These are phyloP conservation scores for Lobophora halterata DNA, from an alignment of 2,888 invertebrate species.

Conservation along the genomic window DNA sequence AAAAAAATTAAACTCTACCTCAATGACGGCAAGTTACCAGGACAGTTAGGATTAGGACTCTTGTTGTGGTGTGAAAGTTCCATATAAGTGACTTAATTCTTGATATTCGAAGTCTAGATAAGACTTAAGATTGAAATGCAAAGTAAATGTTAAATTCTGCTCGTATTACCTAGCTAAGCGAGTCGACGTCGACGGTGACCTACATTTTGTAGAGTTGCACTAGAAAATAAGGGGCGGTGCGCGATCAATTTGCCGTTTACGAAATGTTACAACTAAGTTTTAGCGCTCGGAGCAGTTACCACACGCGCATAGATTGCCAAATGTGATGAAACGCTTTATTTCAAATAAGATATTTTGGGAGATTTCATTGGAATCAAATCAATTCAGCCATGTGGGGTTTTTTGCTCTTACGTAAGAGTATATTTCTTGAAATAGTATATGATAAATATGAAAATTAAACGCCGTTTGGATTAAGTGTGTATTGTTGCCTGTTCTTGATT, in stretches of 20 bases:
- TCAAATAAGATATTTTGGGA: constrained; percentile 51
- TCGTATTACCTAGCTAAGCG: constrained; percentile 19
- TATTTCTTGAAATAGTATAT: no score
- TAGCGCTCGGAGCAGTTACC: constrained; percentile 68
- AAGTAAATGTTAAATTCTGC: no score
- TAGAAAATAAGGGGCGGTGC: constrained; percentile 72
- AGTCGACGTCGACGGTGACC: constrained; percentile 59
- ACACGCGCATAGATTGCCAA: constrained; percentile 65
- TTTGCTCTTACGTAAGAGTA: no score
- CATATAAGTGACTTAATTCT: constrained; percentile 1
- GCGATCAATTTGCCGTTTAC: constrained; percentile 76
- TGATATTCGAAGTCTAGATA: no score
- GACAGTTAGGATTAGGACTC: background rate
- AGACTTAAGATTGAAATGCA: no score
- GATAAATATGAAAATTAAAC: no score
- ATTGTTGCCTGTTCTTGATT: no score
- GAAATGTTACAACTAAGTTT: constrained; percentile 77
- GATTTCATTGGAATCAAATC: constrained; percentile 42
- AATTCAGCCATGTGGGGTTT: constrained; percentile 20
- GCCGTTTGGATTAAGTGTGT: no score
- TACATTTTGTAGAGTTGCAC: constrained; percentile 72
- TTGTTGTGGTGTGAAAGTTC: constrained; percentile 19
- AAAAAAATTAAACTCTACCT: background rate
- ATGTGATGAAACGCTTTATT: constrained; percentile 46
- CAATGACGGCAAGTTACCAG: background rate